Evolutionary conservation across 2,797 vertebrate species (phyloP).

Genomic region (Clarias laeviceps): DNA sequence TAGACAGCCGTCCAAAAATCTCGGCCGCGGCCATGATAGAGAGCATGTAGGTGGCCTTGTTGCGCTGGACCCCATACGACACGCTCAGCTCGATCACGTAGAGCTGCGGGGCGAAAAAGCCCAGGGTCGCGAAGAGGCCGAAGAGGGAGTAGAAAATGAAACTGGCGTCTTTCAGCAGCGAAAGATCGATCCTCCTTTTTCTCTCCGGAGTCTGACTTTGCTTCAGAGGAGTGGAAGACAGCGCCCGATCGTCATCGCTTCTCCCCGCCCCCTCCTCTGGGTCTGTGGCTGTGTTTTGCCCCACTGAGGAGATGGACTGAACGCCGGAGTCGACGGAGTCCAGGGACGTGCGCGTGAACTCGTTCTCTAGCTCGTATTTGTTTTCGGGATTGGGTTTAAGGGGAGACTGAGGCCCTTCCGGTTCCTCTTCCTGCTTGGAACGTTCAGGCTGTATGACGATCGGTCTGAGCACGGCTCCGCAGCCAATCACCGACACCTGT

Average conservation of each 20-base stretch:
- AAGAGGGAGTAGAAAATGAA: conserved; percentile 93
- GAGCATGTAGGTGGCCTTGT: conserved; percentile 83
- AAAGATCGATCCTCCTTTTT: conserved; percentile 81
- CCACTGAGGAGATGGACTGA: conserved; percentile 77
- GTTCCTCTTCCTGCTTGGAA: not conserved
- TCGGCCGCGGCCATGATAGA: conserved; percentile 90
- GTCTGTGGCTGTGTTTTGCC: conserved; percentile 11
- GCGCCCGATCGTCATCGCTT: conserved; percentile 59
- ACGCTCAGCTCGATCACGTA: conserved; percentile 91
- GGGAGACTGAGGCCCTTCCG: conserved; percentile 58
- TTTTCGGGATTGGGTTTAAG: conserved; percentile 70
- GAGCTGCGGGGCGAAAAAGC: conserved; percentile 91
- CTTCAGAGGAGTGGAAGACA: conserved; percentile 47
- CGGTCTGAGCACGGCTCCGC: conserved; percentile 83
- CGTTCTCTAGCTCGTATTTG: conserved; percentile 85
- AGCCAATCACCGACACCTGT: conserved; percentile 82
- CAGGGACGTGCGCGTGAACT: conserved; percentile 85
- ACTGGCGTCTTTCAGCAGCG: conserved; percentile 82
- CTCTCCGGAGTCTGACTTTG: conserved; percentile 21
- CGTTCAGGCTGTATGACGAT: conserved; percentile 73
- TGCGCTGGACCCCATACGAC: conserved; percentile 80
- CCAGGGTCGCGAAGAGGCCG: conserved; percentile 92
- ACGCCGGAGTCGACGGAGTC: conserved; percentile 92
- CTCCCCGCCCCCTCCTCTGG: conserved; percentile 44
- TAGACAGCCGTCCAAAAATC: conserved; percentile 83